Conservation (phyloP, 1,140 invertebrate genomes). For the Lepidurus apus region DNA sequence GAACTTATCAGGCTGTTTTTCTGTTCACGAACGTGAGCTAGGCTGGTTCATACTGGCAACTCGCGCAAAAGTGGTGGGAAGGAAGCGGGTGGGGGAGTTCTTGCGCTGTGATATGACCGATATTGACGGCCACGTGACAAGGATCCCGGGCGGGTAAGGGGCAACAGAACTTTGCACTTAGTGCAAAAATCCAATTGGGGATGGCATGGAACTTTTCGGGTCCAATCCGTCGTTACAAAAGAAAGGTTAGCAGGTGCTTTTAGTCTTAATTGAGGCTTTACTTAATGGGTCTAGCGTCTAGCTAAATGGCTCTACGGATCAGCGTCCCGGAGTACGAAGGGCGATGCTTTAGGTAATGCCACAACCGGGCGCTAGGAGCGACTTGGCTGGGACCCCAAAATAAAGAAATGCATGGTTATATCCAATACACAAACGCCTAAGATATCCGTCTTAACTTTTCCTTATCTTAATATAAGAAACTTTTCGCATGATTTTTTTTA, state of each 20-base stretch:
- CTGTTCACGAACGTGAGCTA: background rate
- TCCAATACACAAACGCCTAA: too few relatives aligned
- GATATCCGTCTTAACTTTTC: too few relatives aligned
- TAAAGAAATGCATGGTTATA: background rate
- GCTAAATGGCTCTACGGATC: background rate
- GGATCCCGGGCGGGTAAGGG: background rate
- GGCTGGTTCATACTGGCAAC: background rate
- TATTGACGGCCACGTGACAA: background rate
- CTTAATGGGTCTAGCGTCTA: background rate
- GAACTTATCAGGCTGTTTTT: background rate
- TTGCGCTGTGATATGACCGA: background rate
- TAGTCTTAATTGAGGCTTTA: background rate
- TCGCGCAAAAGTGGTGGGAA: background rate
- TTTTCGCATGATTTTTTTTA: too few relatives aligned
- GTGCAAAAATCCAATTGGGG: background rate
- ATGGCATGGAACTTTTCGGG: background rate
- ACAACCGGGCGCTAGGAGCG: background rate
- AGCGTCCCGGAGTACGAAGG: background rate
- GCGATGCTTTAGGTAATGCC: background rate
- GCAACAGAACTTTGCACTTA: slow-evolving; percentile 21
- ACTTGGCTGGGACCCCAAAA: background rate
- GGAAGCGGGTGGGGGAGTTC: background rate
- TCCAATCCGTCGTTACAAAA: background rate
- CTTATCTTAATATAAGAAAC: too few relatives aligned
- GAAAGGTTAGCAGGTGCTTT: background rate